Evolutionary conservation across 2,797 vertebrate genomes (phyloP), one percentile per base, ranked within the genome.

Genomic region (Sibirionetta formosa): DNA sequence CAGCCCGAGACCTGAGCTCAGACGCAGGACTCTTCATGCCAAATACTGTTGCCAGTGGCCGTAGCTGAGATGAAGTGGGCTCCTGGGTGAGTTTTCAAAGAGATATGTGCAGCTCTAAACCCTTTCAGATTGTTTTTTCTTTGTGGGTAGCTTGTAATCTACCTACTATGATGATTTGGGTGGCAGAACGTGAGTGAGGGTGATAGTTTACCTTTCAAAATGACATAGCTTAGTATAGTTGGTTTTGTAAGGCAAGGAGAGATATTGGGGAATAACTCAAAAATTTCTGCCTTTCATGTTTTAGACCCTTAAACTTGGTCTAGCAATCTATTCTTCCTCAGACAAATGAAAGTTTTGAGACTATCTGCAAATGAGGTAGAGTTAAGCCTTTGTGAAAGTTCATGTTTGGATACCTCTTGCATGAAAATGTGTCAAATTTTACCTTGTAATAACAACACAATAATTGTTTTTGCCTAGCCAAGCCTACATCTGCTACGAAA

Each of bases 141-240:
- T 79, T 4, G 1, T 26, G 31, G 11, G 4, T 3, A 18, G 8
- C 57, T 84, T 76, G 54, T 58, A 69, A 84, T 51, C 40, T 61
- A 58, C 29, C 31, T 61, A 13, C 4, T 14, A 17, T 9, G 4
- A 4, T n/a, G 50, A 79, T 58, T 90, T 86, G 68, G 20, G n/a
- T 17, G 68, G 56, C 40, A 91, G 81, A 92, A 85, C 20, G 13
- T 33, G 38, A 68, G 27, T 12, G 19, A 61, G 12, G 6, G 19
- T 6, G 7, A 14, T 58, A 40, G 82, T 92, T 82, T 79, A 44
- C 7, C 16, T 79, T 79, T 54, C 22, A 14, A 51, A 63, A 71
- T 0, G 1, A 53, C 27, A 27, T 36, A 63, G 81, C 4, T 54
- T 46, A 26, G 11, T 27, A 26, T 8, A 1, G 0, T 35, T 93